Base-by-base conservation (phyloP, 2,797 vertebrate genomes). In the Muscicapa striata region DNA sequence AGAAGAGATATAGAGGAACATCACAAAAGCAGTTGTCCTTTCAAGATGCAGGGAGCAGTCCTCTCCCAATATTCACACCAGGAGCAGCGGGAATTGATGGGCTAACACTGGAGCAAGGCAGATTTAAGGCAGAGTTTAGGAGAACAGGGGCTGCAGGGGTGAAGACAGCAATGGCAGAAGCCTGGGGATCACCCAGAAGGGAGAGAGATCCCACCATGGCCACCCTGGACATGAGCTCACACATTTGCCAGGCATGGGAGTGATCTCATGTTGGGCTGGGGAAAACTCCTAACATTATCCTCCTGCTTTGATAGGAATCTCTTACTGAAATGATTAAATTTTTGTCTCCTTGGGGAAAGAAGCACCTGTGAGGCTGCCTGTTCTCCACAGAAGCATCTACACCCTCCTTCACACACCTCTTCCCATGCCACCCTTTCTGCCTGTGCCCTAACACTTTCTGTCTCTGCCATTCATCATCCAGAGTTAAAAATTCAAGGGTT, bases 401-500 rank as follows among this genome's bases (percentile, higher is more conserved):
- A 51, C 8, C 34, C 55, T 63, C 51, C 32, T 63, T 88, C 74
- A 51, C 23, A 52, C 32, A 58, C 34, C 18, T 70, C 52, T 84
- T 46, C 32, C 61, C 14, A 10, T 70, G 32, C 22, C 77, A 32
- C 7, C 16, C 8, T 38, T 81, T 52, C 55, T 79, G 17, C 41
- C 32, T 67, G 10, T 48, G 63, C 55, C 41, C 51, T 78, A 55
- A 63, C 49, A 73, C 82, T 85, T 61, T 59, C 57, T 87, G 41
- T 45, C 89, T 84, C 49, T 54, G 13, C 26, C 58, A 67, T 96
- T 94, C 86, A 67, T 94, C 90, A 96, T 15, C 40, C 54, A 74
- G 86, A 88, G 85, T 87, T 91, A 86, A 86, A 89, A 94, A 95
- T 82, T 76, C 87, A 90, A 40, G 80, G 61, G 23, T 23, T 94